A percentile compares a stretch with the other conserved stretches of the same genome.
Evolutionary conservation across 2,888 invertebrate genomes (phyloP).

Genomic region (Osedax frankpressi): DNA sequence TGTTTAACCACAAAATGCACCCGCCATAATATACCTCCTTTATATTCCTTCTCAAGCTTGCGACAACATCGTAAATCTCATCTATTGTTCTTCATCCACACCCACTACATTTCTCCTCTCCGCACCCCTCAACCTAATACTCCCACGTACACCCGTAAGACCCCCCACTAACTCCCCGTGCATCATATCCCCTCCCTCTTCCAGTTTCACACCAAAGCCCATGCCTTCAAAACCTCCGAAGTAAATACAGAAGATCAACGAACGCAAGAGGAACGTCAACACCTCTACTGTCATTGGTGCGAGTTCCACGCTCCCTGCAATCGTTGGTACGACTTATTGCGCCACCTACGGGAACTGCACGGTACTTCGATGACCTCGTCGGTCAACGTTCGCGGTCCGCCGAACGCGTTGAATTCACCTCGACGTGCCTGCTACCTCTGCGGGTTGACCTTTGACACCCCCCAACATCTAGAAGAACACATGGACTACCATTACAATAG

Average conservation of each 20-base stretch:
- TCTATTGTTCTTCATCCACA: no score
- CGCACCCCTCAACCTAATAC: not conserved
- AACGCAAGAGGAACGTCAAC: not conserved
- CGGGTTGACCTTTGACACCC: not conserved
- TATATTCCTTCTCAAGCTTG: no score
- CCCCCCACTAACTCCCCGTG: not conserved
- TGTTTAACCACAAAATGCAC: no score
- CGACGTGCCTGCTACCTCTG: not conserved
- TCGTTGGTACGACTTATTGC: constrained; percentile 26
- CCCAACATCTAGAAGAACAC: not conserved
- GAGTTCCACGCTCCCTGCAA: constrained; percentile 19
- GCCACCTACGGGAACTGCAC: constrained; percentile 25
- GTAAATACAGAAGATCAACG: not conserved
- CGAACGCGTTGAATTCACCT: not conserved
- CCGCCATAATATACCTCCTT: no score
- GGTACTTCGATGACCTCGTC: not conserved
- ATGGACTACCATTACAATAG: not conserved
- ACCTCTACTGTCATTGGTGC: constrained; percentile 16
- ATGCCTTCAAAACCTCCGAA: not conserved
- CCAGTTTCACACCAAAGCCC: not conserved
- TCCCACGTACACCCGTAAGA: not conserved
- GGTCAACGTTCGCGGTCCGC: not conserved
- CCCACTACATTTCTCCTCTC: not conserved
- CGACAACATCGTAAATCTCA: no score
- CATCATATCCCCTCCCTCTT: not conserved